These are phyloP conservation scores for Gadopsis marmoratus DNA, from an alignment of 2,797 vertebrate genomes.

Conservation along the genomic window DNA sequence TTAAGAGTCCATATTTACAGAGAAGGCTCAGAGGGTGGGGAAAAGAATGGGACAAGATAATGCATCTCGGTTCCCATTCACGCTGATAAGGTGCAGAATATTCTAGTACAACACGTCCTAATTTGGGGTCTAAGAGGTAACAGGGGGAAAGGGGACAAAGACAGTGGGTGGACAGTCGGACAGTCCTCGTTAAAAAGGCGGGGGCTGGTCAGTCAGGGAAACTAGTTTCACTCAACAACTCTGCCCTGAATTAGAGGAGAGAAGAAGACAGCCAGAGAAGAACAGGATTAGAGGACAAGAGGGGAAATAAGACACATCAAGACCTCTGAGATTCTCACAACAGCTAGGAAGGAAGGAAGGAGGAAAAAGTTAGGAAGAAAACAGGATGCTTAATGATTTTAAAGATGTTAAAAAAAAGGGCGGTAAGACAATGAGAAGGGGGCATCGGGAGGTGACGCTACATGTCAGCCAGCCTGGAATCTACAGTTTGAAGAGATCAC, in stretches of 20 bases:
- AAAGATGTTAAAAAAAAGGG: constrained; percentile 20
- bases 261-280: constrained; percentile 86
- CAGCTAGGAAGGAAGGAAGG: not conserved
- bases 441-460: constrained; percentile 19
- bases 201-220: constrained; percentile 89
- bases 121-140: constrained; percentile 75
- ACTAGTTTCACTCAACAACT: constrained; percentile 92
- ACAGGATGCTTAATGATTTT: not conserved
- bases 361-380: constrained; percentile 34
- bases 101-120: constrained; percentile 70
- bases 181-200: constrained; percentile 85
- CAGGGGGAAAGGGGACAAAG: constrained; percentile 51
- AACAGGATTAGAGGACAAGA: constrained; percentile 74
- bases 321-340: constrained; percentile 58
- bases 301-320: constrained; percentile 70
- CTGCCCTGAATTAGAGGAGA: constrained; percentile 90
- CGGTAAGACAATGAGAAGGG: constrained; percentile 16
- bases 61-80: constrained; percentile 60
- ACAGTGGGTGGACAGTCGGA: constrained; percentile 83
- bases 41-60: constrained; percentile 20
- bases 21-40: constrained; percentile 60
- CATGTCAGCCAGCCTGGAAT: constrained; percentile 15
- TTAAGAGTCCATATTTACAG: constrained; percentile 80
- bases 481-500: not conserved
- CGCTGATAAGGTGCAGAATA: constrained; percentile 67